phyloP scores from a whole-genome alignment of 2,888 invertebrate species.

The Lepas anatifera region DNA sequence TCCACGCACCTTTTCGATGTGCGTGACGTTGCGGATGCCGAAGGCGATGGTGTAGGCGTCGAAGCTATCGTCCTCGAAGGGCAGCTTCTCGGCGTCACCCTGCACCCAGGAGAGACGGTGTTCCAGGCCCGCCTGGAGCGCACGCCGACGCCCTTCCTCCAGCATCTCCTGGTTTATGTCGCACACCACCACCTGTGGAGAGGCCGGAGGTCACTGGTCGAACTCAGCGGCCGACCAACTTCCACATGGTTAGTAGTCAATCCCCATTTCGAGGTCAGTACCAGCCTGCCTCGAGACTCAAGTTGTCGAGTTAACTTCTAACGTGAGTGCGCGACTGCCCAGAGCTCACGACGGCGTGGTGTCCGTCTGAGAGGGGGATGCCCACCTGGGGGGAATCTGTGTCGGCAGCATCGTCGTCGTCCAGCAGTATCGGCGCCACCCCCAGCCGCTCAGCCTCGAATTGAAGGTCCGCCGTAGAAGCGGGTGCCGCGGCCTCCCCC shows the following conservation, averaged over 20 bases:
- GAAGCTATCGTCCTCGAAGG: conserved; percentile 59
- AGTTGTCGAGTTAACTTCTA: too few relatives aligned
- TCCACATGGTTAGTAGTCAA: too few relatives aligned
- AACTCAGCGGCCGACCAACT: too few relatives aligned
- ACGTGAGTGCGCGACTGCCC: too few relatives aligned
- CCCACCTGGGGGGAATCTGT: too few relatives aligned
- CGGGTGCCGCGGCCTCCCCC: neutral
- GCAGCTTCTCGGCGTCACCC: conserved; percentile 77
- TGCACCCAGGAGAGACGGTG: conserved; percentile 37
- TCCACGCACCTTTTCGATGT: conserved; percentile 61
- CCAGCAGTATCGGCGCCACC: neutral
- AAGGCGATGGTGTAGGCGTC: conserved; percentile 94
- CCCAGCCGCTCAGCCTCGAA: neutral
- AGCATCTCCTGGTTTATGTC: conserved; percentile 92
- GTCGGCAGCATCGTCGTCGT: too few relatives aligned
- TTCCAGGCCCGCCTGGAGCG: conserved; percentile 44
- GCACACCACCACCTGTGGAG: conserved; percentile 52
- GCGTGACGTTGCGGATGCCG: conserved; percentile 91
- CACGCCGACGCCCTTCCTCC: conserved; percentile 69
- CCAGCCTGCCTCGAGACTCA: too few relatives aligned
- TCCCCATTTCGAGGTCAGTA: too few relatives aligned
- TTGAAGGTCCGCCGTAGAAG: neutral
- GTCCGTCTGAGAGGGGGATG: too few relatives aligned
- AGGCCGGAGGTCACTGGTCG: too few relatives aligned
- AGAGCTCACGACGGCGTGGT: too few relatives aligned